phyloP scores from a whole-genome alignment of 1,140 invertebrate species.

The Hylaeus volcanicus region DNA sequence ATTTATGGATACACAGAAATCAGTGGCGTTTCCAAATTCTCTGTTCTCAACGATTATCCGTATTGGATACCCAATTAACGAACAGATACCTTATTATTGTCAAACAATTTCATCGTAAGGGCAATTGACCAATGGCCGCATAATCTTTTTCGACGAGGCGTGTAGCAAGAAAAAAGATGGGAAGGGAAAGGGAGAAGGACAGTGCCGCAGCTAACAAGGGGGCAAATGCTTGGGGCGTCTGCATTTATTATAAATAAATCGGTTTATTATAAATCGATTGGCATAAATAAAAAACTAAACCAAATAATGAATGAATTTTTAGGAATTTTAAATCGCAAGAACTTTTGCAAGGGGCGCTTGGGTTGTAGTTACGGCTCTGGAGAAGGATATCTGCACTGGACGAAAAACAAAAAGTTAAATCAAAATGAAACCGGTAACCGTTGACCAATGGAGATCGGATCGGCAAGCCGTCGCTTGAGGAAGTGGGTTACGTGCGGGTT shows the following conservation, averaged over 20 bases:
- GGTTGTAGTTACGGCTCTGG: too few relatives aligned
- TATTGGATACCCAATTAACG: background rate
- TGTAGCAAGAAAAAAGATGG: slow-evolving; percentile 26
- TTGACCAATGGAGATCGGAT: background rate
- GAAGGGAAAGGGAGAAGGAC: slow-evolving; percentile 27
- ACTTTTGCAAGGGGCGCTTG: too few relatives aligned
- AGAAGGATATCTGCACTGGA: background rate
- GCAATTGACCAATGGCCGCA: background rate
- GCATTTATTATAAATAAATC: too few relatives aligned
- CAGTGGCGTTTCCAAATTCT: background rate
- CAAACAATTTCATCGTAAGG: background rate
- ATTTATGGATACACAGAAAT: too few relatives aligned
- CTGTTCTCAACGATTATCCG: background rate
- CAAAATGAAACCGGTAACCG: slow-evolving; percentile 47
- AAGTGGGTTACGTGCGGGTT: slow-evolving; percentile 13
- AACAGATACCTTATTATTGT: background rate
- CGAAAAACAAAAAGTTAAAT: slow-evolving; percentile 37
- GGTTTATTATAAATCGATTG: too few relatives aligned
- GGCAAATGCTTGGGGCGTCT: too few relatives aligned
- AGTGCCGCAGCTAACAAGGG: too few relatives aligned
- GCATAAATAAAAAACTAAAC: too few relatives aligned
- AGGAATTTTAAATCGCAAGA: too few relatives aligned
- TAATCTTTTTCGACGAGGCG: background rate
- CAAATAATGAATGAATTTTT: too few relatives aligned
- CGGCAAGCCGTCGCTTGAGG: background rate